phyloP scores from a whole-genome alignment of 2,888 invertebrate genomes.

The Drosophila greeni region DNA sequence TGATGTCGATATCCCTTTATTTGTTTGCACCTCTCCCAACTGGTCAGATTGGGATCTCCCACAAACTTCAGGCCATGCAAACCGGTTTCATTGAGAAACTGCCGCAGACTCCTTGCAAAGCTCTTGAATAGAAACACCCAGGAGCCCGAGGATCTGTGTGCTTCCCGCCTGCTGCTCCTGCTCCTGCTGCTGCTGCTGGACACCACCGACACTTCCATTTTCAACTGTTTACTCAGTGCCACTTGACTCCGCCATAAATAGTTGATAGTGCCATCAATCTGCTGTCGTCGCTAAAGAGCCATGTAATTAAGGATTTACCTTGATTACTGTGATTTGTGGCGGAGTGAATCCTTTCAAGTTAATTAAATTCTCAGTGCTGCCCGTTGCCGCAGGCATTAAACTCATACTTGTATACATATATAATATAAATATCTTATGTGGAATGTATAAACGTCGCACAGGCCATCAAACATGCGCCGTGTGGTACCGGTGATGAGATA shows the following conservation, averaged over 20 bases:
- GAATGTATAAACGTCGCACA: not conserved
- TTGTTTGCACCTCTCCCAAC: constrained; percentile 65
- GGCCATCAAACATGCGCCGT: constrained; percentile 21
- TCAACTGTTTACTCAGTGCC: constrained; percentile 24
- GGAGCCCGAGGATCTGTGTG: constrained; percentile 12
- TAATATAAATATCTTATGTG: not conserved
- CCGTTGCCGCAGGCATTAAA: constrained; percentile 17
- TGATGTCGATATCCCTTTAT: not conserved
- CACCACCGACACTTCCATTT: constrained; percentile 20
- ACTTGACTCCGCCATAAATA: constrained; percentile 27
- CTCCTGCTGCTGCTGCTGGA: not conserved
- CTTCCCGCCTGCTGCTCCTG: constrained; percentile 2
- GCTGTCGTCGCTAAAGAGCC: constrained; percentile 28
- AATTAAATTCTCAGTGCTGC: constrained; percentile 31
- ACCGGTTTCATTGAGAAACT: constrained; percentile 66
- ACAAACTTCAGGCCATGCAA: constrained; percentile 72
- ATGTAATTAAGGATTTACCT: constrained; percentile 30
- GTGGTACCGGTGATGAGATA: constrained; percentile 19
- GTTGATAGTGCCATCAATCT: constrained; percentile 18
- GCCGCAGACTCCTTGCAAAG: constrained; percentile 49
- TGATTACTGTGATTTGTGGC: constrained; percentile 28
- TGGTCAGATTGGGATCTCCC: constrained; percentile 57
- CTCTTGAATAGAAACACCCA: constrained; percentile 37
- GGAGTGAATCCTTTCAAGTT: constrained; percentile 34
- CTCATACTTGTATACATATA: not conserved